Evolutionary conservation across 37 sponge, comb jelly and placozoan genomes (phyloP).

Genomic region (Chondrosia reniformis): DNA sequence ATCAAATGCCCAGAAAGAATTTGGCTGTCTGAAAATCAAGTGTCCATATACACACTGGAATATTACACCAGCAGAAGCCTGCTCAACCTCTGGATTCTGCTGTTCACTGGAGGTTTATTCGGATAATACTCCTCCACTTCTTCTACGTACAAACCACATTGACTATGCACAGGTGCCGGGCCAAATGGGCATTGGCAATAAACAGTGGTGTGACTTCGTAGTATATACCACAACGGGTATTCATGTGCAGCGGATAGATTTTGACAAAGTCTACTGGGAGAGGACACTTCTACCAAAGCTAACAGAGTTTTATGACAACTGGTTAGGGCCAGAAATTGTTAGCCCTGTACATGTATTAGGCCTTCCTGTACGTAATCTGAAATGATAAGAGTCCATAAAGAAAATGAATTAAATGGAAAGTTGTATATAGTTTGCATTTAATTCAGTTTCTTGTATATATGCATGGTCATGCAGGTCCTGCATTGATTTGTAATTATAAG

Average conservation of each 20-base stretch:
- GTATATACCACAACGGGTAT: not conserved
- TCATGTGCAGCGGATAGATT: not conserved
- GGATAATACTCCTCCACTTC: not conserved
- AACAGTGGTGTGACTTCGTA: too few species aligned
- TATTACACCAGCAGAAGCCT: slow-evolving; percentile 32
- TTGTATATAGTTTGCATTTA: too few species aligned
- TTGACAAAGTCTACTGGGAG: slow-evolving; percentile 5
- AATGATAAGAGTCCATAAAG: not conserved
- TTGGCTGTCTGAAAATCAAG: slow-evolving; percentile 43
- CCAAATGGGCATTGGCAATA: slow-evolving; percentile 32
- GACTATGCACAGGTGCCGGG: not conserved
- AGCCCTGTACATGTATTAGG: too few species aligned
- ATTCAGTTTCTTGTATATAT: too few species aligned
- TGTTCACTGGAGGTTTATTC: not conserved
- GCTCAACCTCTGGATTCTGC: slow-evolving; percentile 20
- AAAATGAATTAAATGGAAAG: not conserved
- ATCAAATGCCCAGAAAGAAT: slow-evolving; percentile 16
- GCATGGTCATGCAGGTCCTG: not conserved
- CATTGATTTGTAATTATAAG: too few species aligned
- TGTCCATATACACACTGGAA: slow-evolving; percentile 38
- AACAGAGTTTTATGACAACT: too few species aligned
- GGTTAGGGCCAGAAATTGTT: too few species aligned
- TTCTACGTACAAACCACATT: not conserved
- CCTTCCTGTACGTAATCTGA: not conserved
- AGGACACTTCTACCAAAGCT: not conserved